Evolutionary conservation across 2,797 vertebrate species (phyloP).

Genomic region (Ctenosaura bakeri): DNA sequence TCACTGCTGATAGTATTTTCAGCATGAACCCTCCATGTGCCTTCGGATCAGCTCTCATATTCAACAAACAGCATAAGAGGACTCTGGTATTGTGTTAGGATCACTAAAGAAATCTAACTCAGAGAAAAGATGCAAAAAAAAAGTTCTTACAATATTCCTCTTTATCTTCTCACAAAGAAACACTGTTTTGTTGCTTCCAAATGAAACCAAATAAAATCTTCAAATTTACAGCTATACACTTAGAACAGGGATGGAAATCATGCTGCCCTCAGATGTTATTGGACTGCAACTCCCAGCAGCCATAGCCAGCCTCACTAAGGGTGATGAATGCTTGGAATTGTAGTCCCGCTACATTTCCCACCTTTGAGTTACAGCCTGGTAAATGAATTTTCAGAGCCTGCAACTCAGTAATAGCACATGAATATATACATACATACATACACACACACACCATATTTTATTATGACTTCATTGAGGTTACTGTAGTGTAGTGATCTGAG

Average conservation of each 20-base stretch:
- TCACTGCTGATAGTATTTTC: background rate
- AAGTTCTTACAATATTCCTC: background rate
- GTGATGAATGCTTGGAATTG: too few species aligned
- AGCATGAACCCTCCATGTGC: background rate
- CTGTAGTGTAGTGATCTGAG: too few species aligned
- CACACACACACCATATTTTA: too few species aligned
- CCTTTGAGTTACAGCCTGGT: background rate
- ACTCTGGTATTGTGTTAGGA: background rate
- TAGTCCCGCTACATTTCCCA: too few species aligned
- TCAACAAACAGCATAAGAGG: background rate
- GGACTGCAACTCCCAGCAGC: too few species aligned
- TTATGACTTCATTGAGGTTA: too few species aligned
- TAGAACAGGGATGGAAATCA: background rate
- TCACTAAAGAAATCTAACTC: accelerated
- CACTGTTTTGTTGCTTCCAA: background rate
- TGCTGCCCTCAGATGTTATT: too few species aligned
- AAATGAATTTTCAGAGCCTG: background rate
- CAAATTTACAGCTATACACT: background rate
- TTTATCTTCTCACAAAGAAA: background rate
- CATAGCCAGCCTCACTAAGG: too few species aligned
- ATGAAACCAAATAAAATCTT: background rate
- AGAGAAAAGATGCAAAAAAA: slow-evolving; percentile 17
- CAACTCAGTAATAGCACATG: background rate
- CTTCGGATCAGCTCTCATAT: background rate
- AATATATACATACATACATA: too few species aligned